Conservation (phyloP, 64 coral and sea anemone genomes). For the Pocillopora damicornis region DNA sequence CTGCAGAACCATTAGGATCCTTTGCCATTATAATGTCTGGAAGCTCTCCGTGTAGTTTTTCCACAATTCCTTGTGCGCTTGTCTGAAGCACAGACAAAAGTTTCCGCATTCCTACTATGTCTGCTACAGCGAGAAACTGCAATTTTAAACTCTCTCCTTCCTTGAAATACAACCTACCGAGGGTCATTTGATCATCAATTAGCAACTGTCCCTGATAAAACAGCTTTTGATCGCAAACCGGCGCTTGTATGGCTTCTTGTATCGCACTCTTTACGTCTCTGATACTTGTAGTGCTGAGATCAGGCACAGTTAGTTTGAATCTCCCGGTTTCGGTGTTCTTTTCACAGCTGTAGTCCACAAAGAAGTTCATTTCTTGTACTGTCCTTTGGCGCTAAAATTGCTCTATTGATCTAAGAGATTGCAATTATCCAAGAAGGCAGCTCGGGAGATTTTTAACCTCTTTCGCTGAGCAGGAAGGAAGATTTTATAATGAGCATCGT, state of each 20-base stretch:
- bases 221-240: slow-evolving; percentile 54
- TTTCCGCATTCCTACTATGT: slow-evolving; percentile 28
- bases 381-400: too few relatives aligned
- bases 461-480: too few relatives aligned
- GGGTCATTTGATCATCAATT: slow-evolving; percentile 30
- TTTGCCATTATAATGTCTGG: neutral
- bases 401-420: too few relatives aligned
- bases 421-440: too few relatives aligned
- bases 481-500: too few relatives aligned
- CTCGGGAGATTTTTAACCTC: too few relatives aligned
- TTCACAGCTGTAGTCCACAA: neutral
- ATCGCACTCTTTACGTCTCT: slow-evolving; percentile 41
- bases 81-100: slow-evolving; percentile 14
- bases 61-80: neutral
- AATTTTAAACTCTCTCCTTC: slow-evolving; percentile 44
- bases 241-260: slow-evolving; percentile 30
- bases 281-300: slow-evolving; percentile 24
- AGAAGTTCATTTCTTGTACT: neutral
- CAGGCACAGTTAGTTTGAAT: neutral
- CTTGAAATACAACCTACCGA: slow-evolving; percentile 58
- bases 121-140: slow-evolving; percentile 39
- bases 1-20: neutral
- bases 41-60: neutral
- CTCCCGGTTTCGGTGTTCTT: neutral
- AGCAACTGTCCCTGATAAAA: slow-evolving; percentile 36